Base-by-base conservation (phyloP, 2,797 vertebrate species). In the Leptoclinus maculatus region DNA sequence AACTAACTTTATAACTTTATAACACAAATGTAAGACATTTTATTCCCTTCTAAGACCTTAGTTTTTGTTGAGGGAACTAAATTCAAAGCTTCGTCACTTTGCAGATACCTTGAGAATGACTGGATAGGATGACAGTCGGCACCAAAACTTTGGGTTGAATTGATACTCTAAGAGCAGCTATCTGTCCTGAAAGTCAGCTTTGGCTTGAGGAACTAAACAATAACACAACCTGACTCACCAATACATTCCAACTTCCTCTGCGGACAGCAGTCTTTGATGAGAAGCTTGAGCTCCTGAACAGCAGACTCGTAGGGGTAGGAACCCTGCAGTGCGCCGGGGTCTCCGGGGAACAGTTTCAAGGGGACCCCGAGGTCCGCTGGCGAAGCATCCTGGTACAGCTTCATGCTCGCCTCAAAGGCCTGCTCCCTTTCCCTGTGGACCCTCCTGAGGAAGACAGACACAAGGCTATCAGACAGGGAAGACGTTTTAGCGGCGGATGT, bases 171-270 rank as follows among this genome's bases (percentile, higher is more conserved):
- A 12, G 39, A 14, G 39, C 39, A 41, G 39, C 39, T 0, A 41
- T 8, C 45, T 2, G 45, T 47, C 17, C 17, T 47, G 17, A 47
- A 16, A 47, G 45, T 38, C 36, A 11, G 10, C 36, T 5, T 38
- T 38, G 9, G 9, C 2, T 2, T 38, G 2, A 56, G 12, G 0
- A 34, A 53, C 1, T 21, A 25, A 7, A 47, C 43, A 1, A 13
- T 36, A 3, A 29, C n/a, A 57, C 12, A 59, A 14, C 12, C 2
- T 19, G 12, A 78, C 95, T 92, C 87, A 99, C 98, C 97, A 0
- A 99, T 96, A 84, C 97, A 97, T 3, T 98, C 97, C 84, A 99
- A 87, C 91, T 99, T 99, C 90, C 93, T 96, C 91, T 98, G 98
- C 0, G 98, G 98, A 80, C 96, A 97, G 69, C 83, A 92, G 88